phyloP scores from a whole-genome alignment of 2,113 vertebrate genomes.

The Chiloscyllium plagiosum region DNA sequence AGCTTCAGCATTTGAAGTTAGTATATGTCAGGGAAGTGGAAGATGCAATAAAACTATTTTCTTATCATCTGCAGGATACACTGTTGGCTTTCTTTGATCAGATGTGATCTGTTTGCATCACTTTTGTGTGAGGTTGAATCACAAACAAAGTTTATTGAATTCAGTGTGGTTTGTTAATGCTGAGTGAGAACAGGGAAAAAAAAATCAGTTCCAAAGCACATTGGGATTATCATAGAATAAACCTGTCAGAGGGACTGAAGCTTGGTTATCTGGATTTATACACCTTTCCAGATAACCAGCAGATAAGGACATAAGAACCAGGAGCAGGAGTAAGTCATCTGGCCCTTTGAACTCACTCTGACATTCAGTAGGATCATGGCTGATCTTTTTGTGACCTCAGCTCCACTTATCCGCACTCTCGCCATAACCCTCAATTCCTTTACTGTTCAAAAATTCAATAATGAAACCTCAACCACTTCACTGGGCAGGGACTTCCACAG shows the following conservation, averaged over 20 bases:
- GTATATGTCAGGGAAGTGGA: not conserved
- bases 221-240: not conserved
- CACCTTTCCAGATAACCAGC: not conserved
- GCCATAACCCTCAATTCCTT: too few relatives aligned
- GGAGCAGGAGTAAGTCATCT: too few relatives aligned
- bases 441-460: too few relatives aligned
- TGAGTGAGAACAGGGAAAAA: not conserved
- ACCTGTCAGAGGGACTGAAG: not conserved
- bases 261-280: not conserved
- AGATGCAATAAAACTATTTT: not conserved
- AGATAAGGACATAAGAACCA: not conserved
- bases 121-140: not conserved
- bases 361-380: too few relatives aligned
- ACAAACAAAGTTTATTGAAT: not conserved
- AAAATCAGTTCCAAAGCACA: not conserved
- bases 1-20: not conserved
- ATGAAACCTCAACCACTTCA: too few relatives aligned
- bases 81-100: not conserved
- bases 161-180: not conserved
- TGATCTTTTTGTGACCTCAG: too few relatives aligned
- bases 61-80: not conserved
- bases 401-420: too few relatives aligned
- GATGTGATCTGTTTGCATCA: not conserved
- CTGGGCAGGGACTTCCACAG: too few relatives aligned
- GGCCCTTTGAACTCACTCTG: too few relatives aligned